phyloP scores from a whole-genome alignment of 2,888 invertebrate genomes.

The Phalera bucephala region DNA sequence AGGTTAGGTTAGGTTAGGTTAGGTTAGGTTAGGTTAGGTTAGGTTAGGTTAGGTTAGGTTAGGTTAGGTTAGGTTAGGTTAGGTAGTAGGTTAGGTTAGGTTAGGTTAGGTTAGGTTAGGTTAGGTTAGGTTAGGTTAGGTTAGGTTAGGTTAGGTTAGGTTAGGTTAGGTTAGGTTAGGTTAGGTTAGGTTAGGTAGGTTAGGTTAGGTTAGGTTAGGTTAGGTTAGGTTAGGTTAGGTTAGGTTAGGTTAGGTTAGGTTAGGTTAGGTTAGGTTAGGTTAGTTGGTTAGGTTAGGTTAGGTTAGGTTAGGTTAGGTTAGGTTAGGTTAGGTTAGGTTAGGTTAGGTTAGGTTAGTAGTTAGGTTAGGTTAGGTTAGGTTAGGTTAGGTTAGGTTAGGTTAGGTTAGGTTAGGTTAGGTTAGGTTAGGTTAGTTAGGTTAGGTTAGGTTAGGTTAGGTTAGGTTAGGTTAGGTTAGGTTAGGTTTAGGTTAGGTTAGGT shows the following conservation, averaged over 20 bases:
- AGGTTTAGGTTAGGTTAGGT: conserved; percentile 21
- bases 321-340: conserved; percentile 9
- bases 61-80: conserved; percentile 19
- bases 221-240: conserved; percentile 27
- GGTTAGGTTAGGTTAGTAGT: too few species aligned
- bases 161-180: conserved; percentile 20
- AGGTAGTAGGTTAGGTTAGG: conserved; percentile 21
- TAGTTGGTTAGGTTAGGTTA: too few species aligned
- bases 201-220: conserved; percentile 29
- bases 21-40: conserved; percentile 20
- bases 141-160: conserved; percentile 23
- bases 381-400: conserved; percentile 21
- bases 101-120: conserved; percentile 24
- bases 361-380: too few species aligned
- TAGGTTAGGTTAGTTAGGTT: conserved; percentile 25
- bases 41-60: conserved; percentile 21
- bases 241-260: conserved; percentile 27
- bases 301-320: conserved; percentile 19
- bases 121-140: conserved; percentile 24
- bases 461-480: conserved; percentile 20
- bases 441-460: conserved; percentile 20
- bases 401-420: conserved; percentile 21
- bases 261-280: conserved; percentile 27
- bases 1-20: conserved; percentile 21
- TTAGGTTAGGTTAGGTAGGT: too few species aligned